Evolutionary conservation across 2,113 vertebrate species (phyloP).

Genomic region (Choloepus hoffmanni): DNA sequence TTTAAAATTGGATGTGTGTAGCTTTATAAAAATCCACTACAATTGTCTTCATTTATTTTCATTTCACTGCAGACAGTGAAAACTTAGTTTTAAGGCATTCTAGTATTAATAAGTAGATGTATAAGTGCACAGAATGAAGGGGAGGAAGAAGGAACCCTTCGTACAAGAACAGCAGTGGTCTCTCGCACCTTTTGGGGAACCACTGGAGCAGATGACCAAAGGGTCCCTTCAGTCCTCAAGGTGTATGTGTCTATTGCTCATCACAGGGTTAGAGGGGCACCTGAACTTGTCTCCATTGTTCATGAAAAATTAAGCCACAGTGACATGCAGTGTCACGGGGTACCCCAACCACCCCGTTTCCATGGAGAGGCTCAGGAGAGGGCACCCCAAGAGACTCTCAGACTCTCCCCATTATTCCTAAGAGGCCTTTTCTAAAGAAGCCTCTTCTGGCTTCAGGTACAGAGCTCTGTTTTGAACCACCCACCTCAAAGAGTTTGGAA

Average conservation of each 20-base stretch:
- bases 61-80: not conserved
- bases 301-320: constrained; percentile 7
- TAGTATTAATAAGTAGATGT: not conserved
- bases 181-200: not conserved
- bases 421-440: not conserved
- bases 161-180: not conserved
- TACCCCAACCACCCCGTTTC: not conserved
- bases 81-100: not conserved
- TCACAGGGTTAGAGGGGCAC: not conserved
- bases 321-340: not conserved
- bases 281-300: not conserved
- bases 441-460: not conserved
- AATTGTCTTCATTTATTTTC: constrained; percentile 4
- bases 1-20: not conserved
- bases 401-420: not conserved
- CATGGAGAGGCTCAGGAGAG: not conserved
- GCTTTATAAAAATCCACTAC: not conserved
- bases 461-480: not conserved
- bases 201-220: not conserved
- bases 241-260: not conserved
- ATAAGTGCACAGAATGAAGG: not conserved
- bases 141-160: not conserved
- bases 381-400: not conserved
- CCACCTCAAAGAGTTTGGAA: constrained; percentile 1
- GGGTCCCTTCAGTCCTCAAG: not conserved